These are phyloP conservation scores for Cyprinodon brontotheroides DNA, from an alignment of 2,113 vertebrate genomes.

Conservation along the genomic window DNA sequence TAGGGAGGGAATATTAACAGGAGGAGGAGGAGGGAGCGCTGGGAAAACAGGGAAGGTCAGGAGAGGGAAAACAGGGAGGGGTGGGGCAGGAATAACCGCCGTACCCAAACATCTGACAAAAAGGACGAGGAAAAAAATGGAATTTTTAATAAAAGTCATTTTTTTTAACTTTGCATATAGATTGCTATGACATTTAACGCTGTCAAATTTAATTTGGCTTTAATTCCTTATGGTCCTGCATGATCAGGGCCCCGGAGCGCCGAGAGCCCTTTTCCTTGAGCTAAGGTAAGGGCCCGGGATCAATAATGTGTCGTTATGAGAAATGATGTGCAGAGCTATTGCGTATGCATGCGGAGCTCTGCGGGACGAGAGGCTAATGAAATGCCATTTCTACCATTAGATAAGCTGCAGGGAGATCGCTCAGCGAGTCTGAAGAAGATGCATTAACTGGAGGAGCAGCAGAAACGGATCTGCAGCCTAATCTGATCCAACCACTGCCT, in stretches of 20 bases:
- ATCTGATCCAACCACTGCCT: constrained; percentile 73
- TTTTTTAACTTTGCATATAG: constrained; percentile 92
- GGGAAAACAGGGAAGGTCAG: constrained; percentile 18
- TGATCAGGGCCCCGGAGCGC: constrained; percentile 87
- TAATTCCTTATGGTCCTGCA: constrained; percentile 95
- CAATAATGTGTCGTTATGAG: constrained; percentile 99
- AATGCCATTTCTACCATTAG: constrained; percentile 97
- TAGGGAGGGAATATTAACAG: constrained; percentile 75
- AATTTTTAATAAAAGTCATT: constrained; percentile 64
- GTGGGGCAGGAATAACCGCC: constrained; percentile 20
- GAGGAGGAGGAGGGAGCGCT: constrained; percentile 30
- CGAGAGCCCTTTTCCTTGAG: constrained; percentile 91
- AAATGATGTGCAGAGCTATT: constrained; percentile 95
- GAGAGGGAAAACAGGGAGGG: constrained; percentile 13
- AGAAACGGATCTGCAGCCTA: constrained; percentile 84
- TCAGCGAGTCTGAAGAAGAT: constrained; percentile 84
- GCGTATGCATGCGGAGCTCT: constrained; percentile 92
- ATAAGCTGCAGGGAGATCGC: constrained; percentile 76
- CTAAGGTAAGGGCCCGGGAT: constrained; percentile 89
- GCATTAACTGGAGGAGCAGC: constrained; percentile 84
- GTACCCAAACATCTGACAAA: constrained; percentile 80
- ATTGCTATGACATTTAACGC: constrained; percentile 96
- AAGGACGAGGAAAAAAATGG: neutral
- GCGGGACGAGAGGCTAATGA: constrained; percentile 96
- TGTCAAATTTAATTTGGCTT: constrained; percentile 99